phyloP scores from a whole-genome alignment of 2,113 vertebrate genomes.

The Cyanoramphus novaezelandiae region DNA sequence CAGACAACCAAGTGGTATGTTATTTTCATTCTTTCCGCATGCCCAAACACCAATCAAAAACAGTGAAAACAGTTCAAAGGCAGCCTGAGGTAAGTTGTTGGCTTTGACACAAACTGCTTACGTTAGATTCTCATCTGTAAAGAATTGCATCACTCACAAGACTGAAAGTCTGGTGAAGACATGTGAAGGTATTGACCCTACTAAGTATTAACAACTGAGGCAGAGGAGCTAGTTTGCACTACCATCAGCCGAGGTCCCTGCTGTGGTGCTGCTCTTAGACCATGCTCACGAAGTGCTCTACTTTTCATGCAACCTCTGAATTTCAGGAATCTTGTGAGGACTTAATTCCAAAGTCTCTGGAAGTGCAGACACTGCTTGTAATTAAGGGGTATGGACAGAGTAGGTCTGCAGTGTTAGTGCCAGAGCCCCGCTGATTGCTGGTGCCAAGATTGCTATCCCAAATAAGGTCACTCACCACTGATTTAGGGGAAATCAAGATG shows the following conservation, averaged over 20 bases:
- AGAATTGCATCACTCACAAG: background rate
- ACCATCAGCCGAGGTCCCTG: background rate
- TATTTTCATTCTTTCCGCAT: slow-evolving; percentile 21
- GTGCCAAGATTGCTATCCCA: background rate
- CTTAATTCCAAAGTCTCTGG: background rate
- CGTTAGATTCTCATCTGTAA: background rate
- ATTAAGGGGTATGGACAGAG: background rate
- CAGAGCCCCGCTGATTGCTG: background rate
- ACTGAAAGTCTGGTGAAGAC: background rate
- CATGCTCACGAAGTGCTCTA: background rate
- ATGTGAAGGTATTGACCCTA: background rate
- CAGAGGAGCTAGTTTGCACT: background rate
- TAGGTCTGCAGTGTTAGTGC: background rate
- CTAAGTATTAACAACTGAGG: background rate
- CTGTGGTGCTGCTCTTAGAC: background rate
- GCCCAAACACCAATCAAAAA: slow-evolving; percentile 15
- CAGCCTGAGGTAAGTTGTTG: background rate
- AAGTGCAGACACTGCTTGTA: background rate
- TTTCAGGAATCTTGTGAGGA: background rate
- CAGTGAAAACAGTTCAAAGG: slow-evolving; percentile 18
- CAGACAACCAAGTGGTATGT: background rate
- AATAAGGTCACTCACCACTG: background rate
- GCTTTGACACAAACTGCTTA: background rate
- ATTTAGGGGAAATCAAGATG: background rate
- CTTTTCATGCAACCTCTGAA: background rate